phyloP scores from a whole-genome alignment of 64 coral and sea anemone species.

The Porites australiensis region DNA sequence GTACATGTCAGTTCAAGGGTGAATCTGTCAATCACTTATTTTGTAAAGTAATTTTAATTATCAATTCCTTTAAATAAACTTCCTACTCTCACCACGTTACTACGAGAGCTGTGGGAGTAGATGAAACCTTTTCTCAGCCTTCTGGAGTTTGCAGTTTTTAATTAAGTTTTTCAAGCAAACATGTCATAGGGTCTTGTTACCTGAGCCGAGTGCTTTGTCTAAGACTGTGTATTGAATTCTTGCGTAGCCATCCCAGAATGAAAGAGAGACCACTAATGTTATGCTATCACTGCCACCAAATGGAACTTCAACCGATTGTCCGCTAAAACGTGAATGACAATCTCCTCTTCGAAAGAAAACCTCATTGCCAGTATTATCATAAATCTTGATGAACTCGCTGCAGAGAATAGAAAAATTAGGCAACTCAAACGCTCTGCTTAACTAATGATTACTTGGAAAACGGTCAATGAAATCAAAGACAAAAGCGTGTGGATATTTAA shows the following conservation, averaged over 20 bases:
- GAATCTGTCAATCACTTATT: too few relatives aligned
- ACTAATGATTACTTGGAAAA: too few relatives aligned
- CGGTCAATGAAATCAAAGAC: too few relatives aligned
- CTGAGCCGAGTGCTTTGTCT: neutral
- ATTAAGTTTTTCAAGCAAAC: neutral
- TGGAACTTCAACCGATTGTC: neutral
- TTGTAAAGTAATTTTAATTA: too few relatives aligned
- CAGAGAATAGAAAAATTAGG: neutral
- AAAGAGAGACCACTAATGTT: neutral
- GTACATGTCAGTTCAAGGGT: too few relatives aligned
- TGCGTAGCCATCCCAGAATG: neutral
- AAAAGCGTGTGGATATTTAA: too few relatives aligned
- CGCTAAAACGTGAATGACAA: neutral
- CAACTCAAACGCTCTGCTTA: too few relatives aligned
- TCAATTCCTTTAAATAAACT: too few relatives aligned
- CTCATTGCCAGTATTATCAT: neutral
- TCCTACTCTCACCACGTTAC: too few relatives aligned
- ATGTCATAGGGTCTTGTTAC: neutral
- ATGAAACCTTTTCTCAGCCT: neutral
- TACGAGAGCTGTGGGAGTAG: too few relatives aligned
- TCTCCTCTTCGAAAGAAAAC: neutral
- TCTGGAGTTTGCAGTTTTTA: neutral
- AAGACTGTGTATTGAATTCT: neutral
- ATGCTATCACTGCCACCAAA: neutral
- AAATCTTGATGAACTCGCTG: slow-evolving; percentile 15